phyloP scores from a whole-genome alignment of 2,888 invertebrate genomes.

The Papilio demoleus region DNA sequence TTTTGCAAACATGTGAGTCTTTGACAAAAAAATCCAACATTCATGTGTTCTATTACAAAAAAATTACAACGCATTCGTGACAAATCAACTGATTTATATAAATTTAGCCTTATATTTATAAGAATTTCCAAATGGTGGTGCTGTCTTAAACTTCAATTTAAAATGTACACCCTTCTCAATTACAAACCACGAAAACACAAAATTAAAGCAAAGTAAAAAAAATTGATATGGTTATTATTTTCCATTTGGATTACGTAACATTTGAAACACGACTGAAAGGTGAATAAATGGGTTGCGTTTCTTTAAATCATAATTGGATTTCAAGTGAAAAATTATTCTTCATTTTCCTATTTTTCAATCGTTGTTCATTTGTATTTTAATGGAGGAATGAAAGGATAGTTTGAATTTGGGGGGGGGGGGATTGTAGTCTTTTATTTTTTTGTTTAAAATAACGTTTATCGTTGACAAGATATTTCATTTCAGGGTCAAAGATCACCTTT shows the following conservation, averaged over 20 bases:
- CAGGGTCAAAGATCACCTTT: slow-evolving; percentile 56
- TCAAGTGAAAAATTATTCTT: slow-evolving; percentile 67
- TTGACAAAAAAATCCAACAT: slow-evolving; percentile 21
- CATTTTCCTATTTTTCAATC: slow-evolving; percentile 60
- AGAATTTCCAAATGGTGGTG: slow-evolving; percentile 58
- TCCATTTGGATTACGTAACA: slow-evolving; percentile 50
- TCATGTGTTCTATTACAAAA: too few relatives aligned
- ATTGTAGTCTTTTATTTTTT: neutral
- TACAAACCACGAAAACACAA: too few relatives aligned
- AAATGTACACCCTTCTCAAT: too few relatives aligned
- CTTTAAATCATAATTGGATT: slow-evolving; percentile 28
- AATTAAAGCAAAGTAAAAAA: slow-evolving; percentile 32
- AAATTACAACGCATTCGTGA: too few relatives aligned
- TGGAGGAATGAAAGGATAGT: slow-evolving; percentile 74
- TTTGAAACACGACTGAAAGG: slow-evolving; percentile 67
- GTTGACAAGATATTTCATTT: too few relatives aligned
- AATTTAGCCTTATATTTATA: too few relatives aligned
- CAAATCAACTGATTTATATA: too few relatives aligned
- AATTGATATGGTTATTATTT: slow-evolving; percentile 27
- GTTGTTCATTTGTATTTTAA: slow-evolving; percentile 73
- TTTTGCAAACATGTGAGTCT: slow-evolving; percentile 65
- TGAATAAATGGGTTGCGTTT: slow-evolving; percentile 51
- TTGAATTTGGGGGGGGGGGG: too few relatives aligned
- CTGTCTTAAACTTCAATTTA: slow-evolving; percentile 39
- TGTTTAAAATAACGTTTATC: too few relatives aligned